Conservation (phyloP, 2,888 invertebrate genomes). For the Drosophila affinis region DNA sequence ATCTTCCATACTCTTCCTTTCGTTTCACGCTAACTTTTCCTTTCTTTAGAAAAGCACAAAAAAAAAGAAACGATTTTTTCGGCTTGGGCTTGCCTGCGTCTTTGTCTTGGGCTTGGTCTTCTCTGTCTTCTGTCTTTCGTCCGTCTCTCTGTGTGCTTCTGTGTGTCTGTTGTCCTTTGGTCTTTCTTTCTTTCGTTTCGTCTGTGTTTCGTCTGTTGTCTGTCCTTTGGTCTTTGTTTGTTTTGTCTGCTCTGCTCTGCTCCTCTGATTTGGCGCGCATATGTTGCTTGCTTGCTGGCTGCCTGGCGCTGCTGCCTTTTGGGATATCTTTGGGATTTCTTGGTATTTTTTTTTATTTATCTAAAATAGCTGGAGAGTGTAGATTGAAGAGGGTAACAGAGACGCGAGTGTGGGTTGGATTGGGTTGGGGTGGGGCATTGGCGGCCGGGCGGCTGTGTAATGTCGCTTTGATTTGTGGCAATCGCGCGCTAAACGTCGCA, state of each 20-base stretch:
- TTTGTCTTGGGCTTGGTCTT: constrained; percentile 9
- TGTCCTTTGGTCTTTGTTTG: constrained; percentile 72
- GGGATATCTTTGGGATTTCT: constrained; percentile 59
- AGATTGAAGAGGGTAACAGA: not conserved
- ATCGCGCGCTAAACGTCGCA: constrained; percentile 78
- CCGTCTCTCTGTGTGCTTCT: constrained; percentile 35
- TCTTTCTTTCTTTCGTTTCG: constrained; percentile 3
- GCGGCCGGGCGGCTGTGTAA: constrained; percentile 38
- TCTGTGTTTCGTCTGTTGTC: constrained; percentile 51
- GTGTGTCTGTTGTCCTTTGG: constrained; percentile 54
- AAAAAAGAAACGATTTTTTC: constrained; percentile 34
- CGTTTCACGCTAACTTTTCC: constrained; percentile 16
- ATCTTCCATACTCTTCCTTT: not conserved
- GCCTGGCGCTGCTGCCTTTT: not conserved
- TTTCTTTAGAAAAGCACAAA: constrained; percentile 9
- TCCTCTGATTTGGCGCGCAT: constrained; percentile 74
- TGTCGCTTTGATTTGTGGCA: constrained; percentile 80
- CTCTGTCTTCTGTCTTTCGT: constrained; percentile 2
- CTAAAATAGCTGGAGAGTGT: constrained; percentile 49
- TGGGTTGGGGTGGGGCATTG: not conserved
- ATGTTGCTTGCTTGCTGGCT: constrained; percentile 51
- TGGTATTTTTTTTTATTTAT: constrained; percentile 66
- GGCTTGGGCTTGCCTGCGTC: constrained; percentile 34
- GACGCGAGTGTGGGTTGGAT: not conserved
- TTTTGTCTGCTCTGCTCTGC: constrained; percentile 64